Conservation (phyloP, 1,140 invertebrate species). For the Pseudobourletiella spinata region DNA sequence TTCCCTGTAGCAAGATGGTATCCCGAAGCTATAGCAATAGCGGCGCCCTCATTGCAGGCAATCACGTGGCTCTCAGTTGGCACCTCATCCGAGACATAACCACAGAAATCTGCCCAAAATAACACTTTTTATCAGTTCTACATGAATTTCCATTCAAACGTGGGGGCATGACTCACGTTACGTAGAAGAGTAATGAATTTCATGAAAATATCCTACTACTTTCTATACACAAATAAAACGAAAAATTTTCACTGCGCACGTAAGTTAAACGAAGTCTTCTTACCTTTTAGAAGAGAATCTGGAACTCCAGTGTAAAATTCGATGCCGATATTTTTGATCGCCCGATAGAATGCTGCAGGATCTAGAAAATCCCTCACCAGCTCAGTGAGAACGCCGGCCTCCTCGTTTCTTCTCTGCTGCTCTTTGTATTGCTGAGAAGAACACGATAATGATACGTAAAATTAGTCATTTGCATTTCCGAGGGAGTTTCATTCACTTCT, state of each 20-base stretch:
- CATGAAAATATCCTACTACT: too few species aligned
- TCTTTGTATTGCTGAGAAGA: slow-evolving; percentile 38
- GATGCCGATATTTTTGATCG: slow-evolving; percentile 40
- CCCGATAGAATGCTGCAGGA: slow-evolving; percentile 42
- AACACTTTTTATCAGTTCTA: too few species aligned
- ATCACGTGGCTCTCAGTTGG: slow-evolving; percentile 42
- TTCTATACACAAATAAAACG: too few species aligned
- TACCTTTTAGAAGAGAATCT: slow-evolving; percentile 46
- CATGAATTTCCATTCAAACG: too few species aligned
- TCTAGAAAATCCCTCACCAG: slow-evolving; percentile 41
- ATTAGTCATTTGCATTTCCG: too few species aligned
- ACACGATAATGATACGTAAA: too few species aligned
- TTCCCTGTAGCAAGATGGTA: slow-evolving; percentile 45
- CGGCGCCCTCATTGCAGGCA: slow-evolving; percentile 39
- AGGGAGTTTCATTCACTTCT: too few species aligned
- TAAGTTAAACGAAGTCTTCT: not conserved
- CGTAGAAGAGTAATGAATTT: not conserved
- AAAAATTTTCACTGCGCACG: too few species aligned
- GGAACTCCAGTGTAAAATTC: slow-evolving; percentile 46
- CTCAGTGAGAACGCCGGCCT: slow-evolving; percentile 38
- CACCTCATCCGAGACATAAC: slow-evolving; percentile 42
- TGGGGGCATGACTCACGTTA: too few species aligned
- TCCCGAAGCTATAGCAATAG: slow-evolving; percentile 43
- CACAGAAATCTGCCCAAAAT: slow-evolving; percentile 48
- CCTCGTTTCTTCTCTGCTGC: slow-evolving; percentile 37